A percentile compares a stretch with the other conserved stretches of the same genome.
Evolutionary conservation across 2,113 vertebrate species (phyloP).

Genomic region (Cynocephalus volans): DNA sequence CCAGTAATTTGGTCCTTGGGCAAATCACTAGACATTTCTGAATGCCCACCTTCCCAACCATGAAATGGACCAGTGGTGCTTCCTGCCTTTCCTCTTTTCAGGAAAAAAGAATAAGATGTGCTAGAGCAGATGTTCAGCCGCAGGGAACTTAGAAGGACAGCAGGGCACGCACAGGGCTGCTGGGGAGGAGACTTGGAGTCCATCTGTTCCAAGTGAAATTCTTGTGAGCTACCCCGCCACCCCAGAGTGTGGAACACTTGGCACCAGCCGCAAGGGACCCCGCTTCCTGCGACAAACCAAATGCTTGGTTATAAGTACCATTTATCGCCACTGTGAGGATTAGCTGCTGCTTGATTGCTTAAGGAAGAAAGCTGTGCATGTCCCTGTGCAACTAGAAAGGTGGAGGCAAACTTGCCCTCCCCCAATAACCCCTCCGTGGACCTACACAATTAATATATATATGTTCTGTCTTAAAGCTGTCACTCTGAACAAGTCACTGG

Average conservation of each 20-base stretch:
- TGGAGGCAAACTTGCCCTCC: not conserved
- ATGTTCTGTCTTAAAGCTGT: not conserved
- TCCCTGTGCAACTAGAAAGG: not conserved
- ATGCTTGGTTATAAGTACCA: not conserved
- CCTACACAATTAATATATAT: too few species aligned
- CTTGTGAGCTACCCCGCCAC: not conserved
- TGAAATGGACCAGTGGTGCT: not conserved
- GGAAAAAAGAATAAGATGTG: not conserved
- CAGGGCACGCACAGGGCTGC: not conserved
- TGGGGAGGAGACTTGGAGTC: too few species aligned
- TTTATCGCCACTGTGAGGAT: not conserved
- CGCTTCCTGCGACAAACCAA: not conserved
- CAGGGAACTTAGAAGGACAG: not conserved
- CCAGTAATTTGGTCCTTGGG: not conserved
- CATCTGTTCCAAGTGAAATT: not conserved
- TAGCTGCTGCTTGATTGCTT: slow-evolving; percentile 49
- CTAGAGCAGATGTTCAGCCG: not conserved
- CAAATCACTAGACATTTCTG: not conserved
- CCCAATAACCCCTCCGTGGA: too few species aligned
- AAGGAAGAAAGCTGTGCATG: not conserved
- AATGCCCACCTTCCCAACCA: not conserved
- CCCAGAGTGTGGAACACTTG: not conserved
- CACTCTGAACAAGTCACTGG: not conserved
- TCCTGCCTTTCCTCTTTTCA: not conserved
- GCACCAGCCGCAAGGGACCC: not conserved